phyloP scores from a whole-genome alignment of 2,797 vertebrate species.

The Ptychadena robeensis region DNA sequence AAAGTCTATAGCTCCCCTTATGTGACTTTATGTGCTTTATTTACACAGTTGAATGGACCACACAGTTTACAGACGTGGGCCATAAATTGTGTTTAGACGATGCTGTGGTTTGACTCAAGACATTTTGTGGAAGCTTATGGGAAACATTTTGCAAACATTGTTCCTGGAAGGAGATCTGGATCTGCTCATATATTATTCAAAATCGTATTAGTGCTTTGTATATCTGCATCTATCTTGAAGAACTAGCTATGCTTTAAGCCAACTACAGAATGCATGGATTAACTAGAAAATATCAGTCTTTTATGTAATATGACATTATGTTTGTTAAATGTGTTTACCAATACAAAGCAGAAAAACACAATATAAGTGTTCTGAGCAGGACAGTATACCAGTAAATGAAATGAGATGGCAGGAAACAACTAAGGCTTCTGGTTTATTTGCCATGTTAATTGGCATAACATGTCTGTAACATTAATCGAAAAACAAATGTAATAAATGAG shows the following conservation, averaged over 20 bases:
- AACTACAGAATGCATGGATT: too few relatives aligned
- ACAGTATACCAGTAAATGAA: too few relatives aligned
- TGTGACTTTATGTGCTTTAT: not conserved
- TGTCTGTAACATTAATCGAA: too few relatives aligned
- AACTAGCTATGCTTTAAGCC: not conserved
- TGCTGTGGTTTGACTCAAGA: not conserved
- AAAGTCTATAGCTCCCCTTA: not conserved
- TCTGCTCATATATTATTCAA: slow-evolving; percentile 27
- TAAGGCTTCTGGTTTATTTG: too few relatives aligned
- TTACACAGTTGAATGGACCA: not conserved
- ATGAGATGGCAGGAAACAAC: too few relatives aligned
- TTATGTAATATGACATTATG: too few relatives aligned
- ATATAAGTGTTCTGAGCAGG: too few relatives aligned
- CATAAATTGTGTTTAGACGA: not conserved
- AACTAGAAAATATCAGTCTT: too few relatives aligned
- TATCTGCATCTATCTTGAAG: not conserved
- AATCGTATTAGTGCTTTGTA: not conserved
- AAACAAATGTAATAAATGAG: too few relatives aligned
- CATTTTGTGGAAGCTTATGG: slow-evolving; percentile 1
- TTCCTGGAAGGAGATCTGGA: slow-evolving; percentile 19
- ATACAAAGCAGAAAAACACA: too few relatives aligned
- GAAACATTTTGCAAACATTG: not conserved
- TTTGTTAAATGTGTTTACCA: too few relatives aligned
- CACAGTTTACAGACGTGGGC: not conserved
- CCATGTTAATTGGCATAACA: too few relatives aligned